Evolutionary conservation across 2,888 invertebrate species (phyloP).

Genomic region (Oligia fasciuncula): DNA sequence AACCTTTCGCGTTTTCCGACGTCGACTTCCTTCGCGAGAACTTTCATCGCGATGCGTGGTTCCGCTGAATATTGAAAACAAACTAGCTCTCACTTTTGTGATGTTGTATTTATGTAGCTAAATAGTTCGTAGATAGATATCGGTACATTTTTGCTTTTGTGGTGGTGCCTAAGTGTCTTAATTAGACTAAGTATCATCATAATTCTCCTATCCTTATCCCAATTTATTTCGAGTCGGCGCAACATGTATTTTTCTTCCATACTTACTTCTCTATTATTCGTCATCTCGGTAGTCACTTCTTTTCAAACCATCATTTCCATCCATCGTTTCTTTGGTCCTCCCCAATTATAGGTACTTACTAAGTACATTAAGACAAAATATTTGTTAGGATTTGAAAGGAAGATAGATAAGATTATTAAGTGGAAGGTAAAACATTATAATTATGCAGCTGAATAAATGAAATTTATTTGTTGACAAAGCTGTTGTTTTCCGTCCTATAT

Average conservation of each 20-base stretch:
- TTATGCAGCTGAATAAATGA: neutral
- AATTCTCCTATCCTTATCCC: too few relatives aligned
- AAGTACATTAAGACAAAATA: neutral
- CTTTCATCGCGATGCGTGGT: slow-evolving; percentile 43
- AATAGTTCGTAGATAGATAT: neutral
- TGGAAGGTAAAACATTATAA: neutral
- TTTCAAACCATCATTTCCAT: too few relatives aligned
- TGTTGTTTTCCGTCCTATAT: neutral
- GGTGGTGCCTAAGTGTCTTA: neutral
- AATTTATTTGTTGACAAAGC: neutral
- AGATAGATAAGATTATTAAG: too few relatives aligned
- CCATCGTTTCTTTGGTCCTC: too few relatives aligned
- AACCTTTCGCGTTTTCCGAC: slow-evolving; percentile 17
- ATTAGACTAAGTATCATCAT: neutral
- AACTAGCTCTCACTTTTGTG: slow-evolving; percentile 21
- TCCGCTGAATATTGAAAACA: slow-evolving; percentile 32
- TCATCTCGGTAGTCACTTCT: too few relatives aligned
- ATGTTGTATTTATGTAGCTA: slow-evolving; percentile 1
- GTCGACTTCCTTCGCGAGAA: slow-evolving; percentile 20
- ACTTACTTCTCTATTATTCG: too few relatives aligned
- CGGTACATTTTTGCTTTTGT: neutral
- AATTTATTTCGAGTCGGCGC: too few relatives aligned
- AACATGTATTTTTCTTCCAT: too few relatives aligned
- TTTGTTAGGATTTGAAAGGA: neutral
- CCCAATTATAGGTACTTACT: neutral